These are phyloP conservation scores for Abrostola triplasia DNA, from an alignment of 2,888 invertebrate genomes.

Conservation along the genomic window DNA sequence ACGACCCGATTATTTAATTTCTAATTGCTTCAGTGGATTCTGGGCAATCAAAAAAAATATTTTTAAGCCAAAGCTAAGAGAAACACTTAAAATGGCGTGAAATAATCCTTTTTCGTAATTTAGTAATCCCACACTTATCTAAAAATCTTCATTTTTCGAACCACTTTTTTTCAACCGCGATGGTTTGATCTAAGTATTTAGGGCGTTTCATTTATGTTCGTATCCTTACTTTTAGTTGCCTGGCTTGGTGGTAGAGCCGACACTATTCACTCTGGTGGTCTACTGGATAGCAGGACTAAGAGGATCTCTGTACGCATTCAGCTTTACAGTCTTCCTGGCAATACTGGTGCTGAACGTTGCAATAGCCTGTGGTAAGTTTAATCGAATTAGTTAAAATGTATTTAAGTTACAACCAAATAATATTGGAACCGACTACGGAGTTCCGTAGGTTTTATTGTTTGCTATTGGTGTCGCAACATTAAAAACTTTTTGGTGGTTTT, in stretches of 20 bases:
- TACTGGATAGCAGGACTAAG: slow-evolving; percentile 96
- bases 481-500: background rate
- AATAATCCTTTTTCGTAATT: too few species aligned
- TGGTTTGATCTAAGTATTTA: background rate
- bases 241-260: slow-evolving; percentile 94
- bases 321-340: slow-evolving; percentile 91
- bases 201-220: background rate
- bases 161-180: too few species aligned
- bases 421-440: too few species aligned
- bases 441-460: background rate
- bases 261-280: slow-evolving; percentile 93
- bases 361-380: slow-evolving; percentile 93
- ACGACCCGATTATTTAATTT: too few species aligned
- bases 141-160: too few species aligned
- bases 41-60: too few species aligned
- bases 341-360: slow-evolving; percentile 95
- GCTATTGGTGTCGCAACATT: background rate
- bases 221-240: slow-evolving; percentile 93
- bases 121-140: too few species aligned
- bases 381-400: background rate
- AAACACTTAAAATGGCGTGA: background rate
- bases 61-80: too few species aligned
- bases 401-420: too few species aligned
- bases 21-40: too few species aligned
- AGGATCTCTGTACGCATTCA: slow-evolving; percentile 90